phyloP scores from a whole-genome alignment of 2,888 invertebrate genomes.

The Ennomos quercinarius region DNA sequence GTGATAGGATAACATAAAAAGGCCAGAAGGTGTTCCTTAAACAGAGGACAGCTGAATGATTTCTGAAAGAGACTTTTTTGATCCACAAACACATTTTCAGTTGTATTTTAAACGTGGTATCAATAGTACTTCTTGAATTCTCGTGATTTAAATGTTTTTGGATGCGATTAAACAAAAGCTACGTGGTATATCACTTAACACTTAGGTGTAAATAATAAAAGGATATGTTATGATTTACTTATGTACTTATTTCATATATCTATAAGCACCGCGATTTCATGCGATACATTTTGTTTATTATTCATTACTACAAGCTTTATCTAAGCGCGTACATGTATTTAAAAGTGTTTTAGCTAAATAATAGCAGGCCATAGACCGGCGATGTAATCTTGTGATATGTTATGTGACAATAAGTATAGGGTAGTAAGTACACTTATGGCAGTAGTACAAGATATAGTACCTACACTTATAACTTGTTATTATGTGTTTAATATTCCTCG shows the following conservation, averaged over 20 bases:
- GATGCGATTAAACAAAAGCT: too few relatives aligned
- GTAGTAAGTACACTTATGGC: background rate
- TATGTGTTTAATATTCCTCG: too few relatives aligned
- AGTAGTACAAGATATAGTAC: background rate
- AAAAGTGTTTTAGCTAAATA: slow-evolving; percentile 34
- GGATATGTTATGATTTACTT: background rate
- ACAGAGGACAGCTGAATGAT: slow-evolving; percentile 27
- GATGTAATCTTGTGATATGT: slow-evolving; percentile 35
- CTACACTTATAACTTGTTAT: too few relatives aligned
- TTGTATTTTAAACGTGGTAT: slow-evolving; percentile 18
- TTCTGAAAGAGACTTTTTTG: slow-evolving; percentile 37
- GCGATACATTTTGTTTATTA: slow-evolving; percentile 37
- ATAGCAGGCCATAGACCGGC: slow-evolving; percentile 35
- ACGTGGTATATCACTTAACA: slow-evolving; percentile 8
- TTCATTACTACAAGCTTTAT: slow-evolving; percentile 42
- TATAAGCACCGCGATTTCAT: slow-evolving; percentile 16
- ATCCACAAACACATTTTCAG: slow-evolving; percentile 42
- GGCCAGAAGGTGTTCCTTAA: slow-evolving; percentile 53
- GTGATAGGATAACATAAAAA: slow-evolving; percentile 49
- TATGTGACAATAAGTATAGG: slow-evolving; percentile 24
- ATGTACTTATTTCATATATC: slow-evolving; percentile 10
- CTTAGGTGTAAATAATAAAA: slow-evolving; percentile 19
- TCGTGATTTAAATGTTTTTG: too few relatives aligned
- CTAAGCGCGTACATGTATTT: slow-evolving; percentile 37
- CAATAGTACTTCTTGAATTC: too few relatives aligned